Base-by-base conservation (phyloP, 2,888 invertebrate genomes). In the Rhorus exstirpatorius region DNA sequence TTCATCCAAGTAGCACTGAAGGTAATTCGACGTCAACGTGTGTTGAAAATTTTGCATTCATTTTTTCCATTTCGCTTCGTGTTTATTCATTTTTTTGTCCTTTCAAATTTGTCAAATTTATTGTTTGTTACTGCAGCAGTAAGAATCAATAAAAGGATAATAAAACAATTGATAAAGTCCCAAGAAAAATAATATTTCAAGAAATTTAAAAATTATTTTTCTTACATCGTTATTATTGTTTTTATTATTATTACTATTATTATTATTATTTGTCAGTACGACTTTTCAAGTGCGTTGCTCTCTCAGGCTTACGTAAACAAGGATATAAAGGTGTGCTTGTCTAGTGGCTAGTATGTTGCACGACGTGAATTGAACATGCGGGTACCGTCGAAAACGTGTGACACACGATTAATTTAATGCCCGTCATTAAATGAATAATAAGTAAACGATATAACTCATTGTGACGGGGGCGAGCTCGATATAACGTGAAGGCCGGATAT, bases 361-460 rank as follows among this genome's bases (percentile, higher is more conserved):
- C 17, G 46, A 21, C 70, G 41, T 17, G 76, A 77, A 44, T 72
- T 65, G 35, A 67, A 77, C 76, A 67, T 41, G n/a, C n/a, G 65
- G 65, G 21, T 76, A 51, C 51, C 58, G 51, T 58, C 53, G 49
- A 38, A 38, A 51, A 51, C 60, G 65, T 55, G 71, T 60, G 81
- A 81, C 81, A 77, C 76, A 44, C 72, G 81, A 77, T 81, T 81
- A 81, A 81, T 81, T 81, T 81, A 81, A 81, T 72, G 65, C 76
- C 41, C 76, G 81, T 77, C 76, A 72, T 72, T 81, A 67, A 67
- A 77, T 77, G 71, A 81, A 81, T 81, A 81, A 81, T 81, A 72
- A 77, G 71, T 41, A 44, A 77, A 67, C 41, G 76, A 44, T 81
- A 72, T 71, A 77, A 81, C 71, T 72, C 71, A 77, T 17, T 19